These are phyloP conservation scores for Muraenolepis orangiensis DNA, from an alignment of 2,797 vertebrate species.

Conservation along the genomic window DNA sequence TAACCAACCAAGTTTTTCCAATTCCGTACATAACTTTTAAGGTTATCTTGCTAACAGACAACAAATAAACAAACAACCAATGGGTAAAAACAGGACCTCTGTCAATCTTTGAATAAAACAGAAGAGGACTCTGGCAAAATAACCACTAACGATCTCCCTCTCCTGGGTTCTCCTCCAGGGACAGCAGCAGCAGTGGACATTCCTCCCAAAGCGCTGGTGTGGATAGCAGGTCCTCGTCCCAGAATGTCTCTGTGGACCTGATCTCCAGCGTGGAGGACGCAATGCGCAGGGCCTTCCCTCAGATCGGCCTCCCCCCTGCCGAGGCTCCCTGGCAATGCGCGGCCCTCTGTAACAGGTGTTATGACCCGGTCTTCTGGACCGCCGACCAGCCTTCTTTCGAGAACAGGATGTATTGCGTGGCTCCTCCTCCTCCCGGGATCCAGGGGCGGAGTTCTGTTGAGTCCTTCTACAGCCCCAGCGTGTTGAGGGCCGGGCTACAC, in stretches of 20 bases:
- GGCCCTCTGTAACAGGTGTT: not conserved
- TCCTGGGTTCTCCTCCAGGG: not conserved
- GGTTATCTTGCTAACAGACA: too few species aligned
- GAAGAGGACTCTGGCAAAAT: not conserved
- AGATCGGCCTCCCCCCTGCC: not conserved
- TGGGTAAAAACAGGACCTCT: too few species aligned
- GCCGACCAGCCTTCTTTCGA: not conserved
- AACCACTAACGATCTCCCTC: not conserved
- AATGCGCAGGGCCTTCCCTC: not conserved
- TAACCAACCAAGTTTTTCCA: too few species aligned
- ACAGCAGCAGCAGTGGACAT: not conserved
- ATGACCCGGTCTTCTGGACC: not conserved
- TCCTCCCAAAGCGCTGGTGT: not conserved
- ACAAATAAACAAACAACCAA: too few species aligned
- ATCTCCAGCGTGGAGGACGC: not conserved
- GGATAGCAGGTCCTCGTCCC: not conserved
- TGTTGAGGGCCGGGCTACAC: not conserved
- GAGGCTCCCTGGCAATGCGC: not conserved
- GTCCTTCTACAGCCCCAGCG: not conserved
- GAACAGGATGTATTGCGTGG: not conserved
- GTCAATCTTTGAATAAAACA: too few species aligned
- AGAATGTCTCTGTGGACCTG: not conserved
- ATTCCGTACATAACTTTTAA: too few species aligned
- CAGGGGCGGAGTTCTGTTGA: not conserved
- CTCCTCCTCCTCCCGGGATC: not conserved